phyloP scores from a whole-genome alignment of 2,113 vertebrate species.

The Dromiciops gliroides region DNA sequence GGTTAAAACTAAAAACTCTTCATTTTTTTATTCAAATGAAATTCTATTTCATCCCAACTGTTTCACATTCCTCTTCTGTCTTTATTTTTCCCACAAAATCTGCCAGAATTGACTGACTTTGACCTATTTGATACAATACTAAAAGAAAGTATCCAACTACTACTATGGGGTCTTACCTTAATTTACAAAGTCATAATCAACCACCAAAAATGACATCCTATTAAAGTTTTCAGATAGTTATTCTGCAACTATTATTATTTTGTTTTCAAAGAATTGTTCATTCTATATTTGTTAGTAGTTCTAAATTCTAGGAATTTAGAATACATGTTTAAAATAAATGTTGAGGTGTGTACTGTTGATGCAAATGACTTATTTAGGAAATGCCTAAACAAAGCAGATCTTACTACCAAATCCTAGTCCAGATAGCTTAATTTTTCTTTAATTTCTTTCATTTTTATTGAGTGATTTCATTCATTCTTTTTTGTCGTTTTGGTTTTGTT shows the following conservation, averaged over 20 bases:
- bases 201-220: background rate
- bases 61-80: background rate
- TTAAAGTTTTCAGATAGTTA: background rate
- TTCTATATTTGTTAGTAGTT: background rate
- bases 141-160: background rate
- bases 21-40: background rate
- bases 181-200: background rate
- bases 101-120: background rate
- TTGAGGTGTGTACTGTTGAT: background rate
- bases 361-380: background rate
- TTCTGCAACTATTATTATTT: background rate
- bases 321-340: background rate
- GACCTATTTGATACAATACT: background rate
- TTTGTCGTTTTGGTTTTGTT: too few species aligned
- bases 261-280: background rate
- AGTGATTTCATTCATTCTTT: conserved; percentile 42
- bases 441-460: conserved; percentile 46
- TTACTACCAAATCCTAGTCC: background rate
- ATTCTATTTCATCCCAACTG: background rate
- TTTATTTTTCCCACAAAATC: background rate
- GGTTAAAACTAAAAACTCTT: background rate
- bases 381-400: too few species aligned
- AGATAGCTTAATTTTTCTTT: background rate
- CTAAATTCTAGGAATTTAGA: background rate
- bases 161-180: background rate